Base-by-base conservation (phyloP, 2,797 vertebrate genomes). In the Peromyscus nudipes region DNA sequence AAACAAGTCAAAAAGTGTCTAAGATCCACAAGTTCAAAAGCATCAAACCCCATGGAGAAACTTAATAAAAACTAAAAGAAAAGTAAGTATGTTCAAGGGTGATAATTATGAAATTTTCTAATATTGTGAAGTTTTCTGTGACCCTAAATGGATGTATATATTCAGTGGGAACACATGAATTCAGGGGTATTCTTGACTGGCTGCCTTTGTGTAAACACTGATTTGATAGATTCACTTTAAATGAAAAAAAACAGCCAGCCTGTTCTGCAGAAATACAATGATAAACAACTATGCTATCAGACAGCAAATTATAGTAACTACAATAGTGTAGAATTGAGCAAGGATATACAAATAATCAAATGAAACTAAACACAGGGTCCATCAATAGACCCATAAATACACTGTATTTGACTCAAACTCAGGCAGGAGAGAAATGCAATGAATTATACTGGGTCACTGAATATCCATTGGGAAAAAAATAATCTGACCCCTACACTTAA, bases 261-360 rank as follows among this genome's bases (percentile, higher is more conserved):
- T 77, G 16, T 73, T 83, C 37, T 89, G 23, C n/a, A 85, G 29
- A 85, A 93, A 79, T 27, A 83, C 34, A 86, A 88, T 4, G 13
- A 29, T 40, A 64, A 40, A 19, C 27, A 85, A 93, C 29, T 71
- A 79, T 43, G 46, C n/a, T 73, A 83, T 7, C 69, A 77, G 52
- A 83, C 27, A 52, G 40, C 29, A 92, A 89, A 92, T 92, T 79
- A 92, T 4, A 94, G 69, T 92, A 92, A 94, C 31, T 92, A 83
- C 40, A 91, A 52, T 23, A 94, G 77, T 89, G 1, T 8, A 37
- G 43, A 92, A 55, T 11, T 79, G 64, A 89, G 40, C 34, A 84
- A 91, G 79, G 55, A 89, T 71, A 96, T 64, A 77, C 85, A 94
- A 83, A 73, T 79, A 94, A 52, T 55, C 52, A 77, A 89, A 89